A percentile compares a stretch with the other conserved stretches of the same genome.
Evolutionary conservation across 2,888 invertebrate genomes (phyloP).

Genomic region (Baccha elongata): DNA sequence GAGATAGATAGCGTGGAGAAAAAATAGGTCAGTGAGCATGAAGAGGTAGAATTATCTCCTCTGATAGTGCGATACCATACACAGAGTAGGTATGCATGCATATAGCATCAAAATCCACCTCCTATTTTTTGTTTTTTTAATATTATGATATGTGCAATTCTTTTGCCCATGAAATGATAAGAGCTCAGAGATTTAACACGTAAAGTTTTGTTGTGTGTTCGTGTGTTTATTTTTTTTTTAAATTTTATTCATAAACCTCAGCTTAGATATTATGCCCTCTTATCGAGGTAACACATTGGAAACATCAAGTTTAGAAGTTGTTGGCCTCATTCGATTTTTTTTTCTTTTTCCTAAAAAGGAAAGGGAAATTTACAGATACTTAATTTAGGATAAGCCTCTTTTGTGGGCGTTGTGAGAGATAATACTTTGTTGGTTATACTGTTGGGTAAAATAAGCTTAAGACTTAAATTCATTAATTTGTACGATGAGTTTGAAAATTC

Average conservation of each 20-base stretch:
- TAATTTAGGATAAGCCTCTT: conserved; percentile 12
- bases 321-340: background rate
- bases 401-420: conserved; percentile 3
- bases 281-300: conserved; percentile 46
- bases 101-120: conserved; percentile 42
- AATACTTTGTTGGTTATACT: too few species aligned
- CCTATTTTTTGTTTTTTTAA: too few species aligned
- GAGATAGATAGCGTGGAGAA: background rate
- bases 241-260: conserved; percentile 5
- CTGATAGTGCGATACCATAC: conserved; percentile 15
- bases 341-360: background rate
- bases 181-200: conserved; percentile 36
- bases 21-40: conserved; percentile 60
- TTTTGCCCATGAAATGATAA: conserved; percentile 43
- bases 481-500: too few species aligned
- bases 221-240: background rate
- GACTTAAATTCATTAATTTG: too few species aligned
- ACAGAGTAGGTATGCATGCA: background rate
- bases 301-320: conserved; percentile 23
- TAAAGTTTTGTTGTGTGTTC: conserved; percentile 27
- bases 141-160: conserved; percentile 29
- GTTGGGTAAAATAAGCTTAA: too few species aligned
- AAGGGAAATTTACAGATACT: conserved; percentile 7
- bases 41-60: conserved; percentile 2
- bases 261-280: conserved; percentile 11